Percentiles rank a stretch among this genome's conserved stretches.
These are phyloP conservation scores for Oryzias curvinotus DNA, from an alignment of 2,113 vertebrate species.

Conservation along the genomic window DNA sequence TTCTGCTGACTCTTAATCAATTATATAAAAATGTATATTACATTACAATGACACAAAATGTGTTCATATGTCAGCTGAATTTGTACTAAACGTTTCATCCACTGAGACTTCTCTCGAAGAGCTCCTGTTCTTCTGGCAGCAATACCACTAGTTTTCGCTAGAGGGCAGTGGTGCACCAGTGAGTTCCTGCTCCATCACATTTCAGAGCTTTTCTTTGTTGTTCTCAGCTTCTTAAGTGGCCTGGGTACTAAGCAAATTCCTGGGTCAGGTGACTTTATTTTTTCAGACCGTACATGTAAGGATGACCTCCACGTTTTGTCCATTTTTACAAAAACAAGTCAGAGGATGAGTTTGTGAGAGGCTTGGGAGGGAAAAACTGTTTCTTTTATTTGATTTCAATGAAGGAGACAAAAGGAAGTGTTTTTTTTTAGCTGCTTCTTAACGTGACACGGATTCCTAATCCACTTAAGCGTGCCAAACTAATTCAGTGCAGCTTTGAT, in stretches of 20 bases:
- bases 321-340: conserved; percentile 19
- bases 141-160: conserved; percentile 19
- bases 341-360: not conserved
- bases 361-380: too few species aligned
- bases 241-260: conserved; percentile 42
- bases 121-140: not conserved
- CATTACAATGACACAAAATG: too few species aligned
- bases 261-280: conserved; percentile 39
- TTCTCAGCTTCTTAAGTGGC: conserved; percentile 8
- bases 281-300: conserved; percentile 12
- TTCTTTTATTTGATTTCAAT: too few species aligned
- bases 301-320: conserved; percentile 13
- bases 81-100: conserved; percentile 15
- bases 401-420: conserved; percentile 28
- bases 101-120: not conserved
- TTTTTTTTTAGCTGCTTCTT: conserved; percentile 11
- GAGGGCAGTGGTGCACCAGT: conserved; percentile 35
- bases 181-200: not conserved
- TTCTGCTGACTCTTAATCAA: not conserved
- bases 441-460: conserved; percentile 30
- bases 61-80: not conserved
- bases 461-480: conserved; percentile 41
- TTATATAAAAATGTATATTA: too few species aligned
- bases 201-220: conserved; percentile 9
- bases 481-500: conserved; percentile 29